phyloP scores from a whole-genome alignment of 2,113 vertebrate species.

The Heliornis fulica region DNA sequence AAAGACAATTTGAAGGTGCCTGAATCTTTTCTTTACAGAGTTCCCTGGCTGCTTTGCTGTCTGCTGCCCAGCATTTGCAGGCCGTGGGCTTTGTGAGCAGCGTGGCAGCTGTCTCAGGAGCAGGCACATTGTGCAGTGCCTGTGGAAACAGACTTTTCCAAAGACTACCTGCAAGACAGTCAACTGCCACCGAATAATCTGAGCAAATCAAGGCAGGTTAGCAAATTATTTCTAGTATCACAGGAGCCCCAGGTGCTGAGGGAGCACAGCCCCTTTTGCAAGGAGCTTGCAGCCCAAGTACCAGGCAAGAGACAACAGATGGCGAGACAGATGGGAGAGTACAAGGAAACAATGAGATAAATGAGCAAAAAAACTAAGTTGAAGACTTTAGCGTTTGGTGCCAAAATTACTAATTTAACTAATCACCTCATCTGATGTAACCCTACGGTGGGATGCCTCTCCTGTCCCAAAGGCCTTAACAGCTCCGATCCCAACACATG shows the following conservation, averaged over 20 bases:
- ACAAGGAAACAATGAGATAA: constrained; percentile 52
- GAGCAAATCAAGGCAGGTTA: neutral
- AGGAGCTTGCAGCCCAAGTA: neutral
- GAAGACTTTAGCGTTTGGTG: neutral
- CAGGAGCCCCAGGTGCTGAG: neutral
- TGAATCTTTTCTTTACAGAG: neutral
- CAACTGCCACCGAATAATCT: neutral
- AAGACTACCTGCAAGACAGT: neutral
- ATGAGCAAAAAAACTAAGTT: constrained; percentile 53
- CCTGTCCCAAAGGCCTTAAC: neutral
- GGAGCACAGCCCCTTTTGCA: neutral
- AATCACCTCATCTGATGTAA: neutral
- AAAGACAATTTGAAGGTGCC: neutral
- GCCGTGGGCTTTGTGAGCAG: neutral
- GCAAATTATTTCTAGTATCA: neutral
- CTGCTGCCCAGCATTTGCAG: neutral
- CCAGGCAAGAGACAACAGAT: constrained; percentile 35
- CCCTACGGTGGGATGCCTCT: neutral
- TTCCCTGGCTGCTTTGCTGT: neutral
- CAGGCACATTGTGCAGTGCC: accelerated
- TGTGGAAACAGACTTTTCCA: neutral
- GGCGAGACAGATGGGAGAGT: constrained; percentile 40
- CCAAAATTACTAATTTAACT: neutral
- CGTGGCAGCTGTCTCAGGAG: neutral
- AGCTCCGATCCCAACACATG: neutral